Evolutionary conservation across 2,888 invertebrate genomes (phyloP), one percentile per base, ranked within the genome.

Genomic region (Crossocerus cetratus): DNA sequence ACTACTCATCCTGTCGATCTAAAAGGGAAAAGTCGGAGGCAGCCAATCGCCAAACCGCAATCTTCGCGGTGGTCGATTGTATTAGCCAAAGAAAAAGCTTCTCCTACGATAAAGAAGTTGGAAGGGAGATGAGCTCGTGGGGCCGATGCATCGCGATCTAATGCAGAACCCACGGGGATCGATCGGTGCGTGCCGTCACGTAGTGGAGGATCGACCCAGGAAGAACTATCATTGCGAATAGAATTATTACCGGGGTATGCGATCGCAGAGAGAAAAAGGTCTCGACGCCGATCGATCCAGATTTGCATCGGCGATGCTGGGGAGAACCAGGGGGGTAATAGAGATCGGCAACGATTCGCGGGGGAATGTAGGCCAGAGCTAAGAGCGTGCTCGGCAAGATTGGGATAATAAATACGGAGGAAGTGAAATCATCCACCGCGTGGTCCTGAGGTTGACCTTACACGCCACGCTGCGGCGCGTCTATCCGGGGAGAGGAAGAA

Each of bases 341-440:
- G 79, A 62, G 59, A 69, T 71, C 65, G 69, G 68, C 57, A 23
- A 72, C 66, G 77, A 81, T 80, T 79, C 77, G 68, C 61, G 45
- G 64, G 59, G 54, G 72, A 77, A 81, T 80, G 78, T 80, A 81
- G 81, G 80, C 78, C 78, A 75, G 66, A 42, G 32, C 32, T 32
- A 32, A 32, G 65, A 55, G 11, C 16, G 53, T 69, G 55, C 59
- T 55, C 59, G 54, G 58, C 69, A 58, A 74, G 83, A 83, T 83
- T 83, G 82, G 77, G 80, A 75, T 82, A 83, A 83, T 83, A 83
- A 83, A 83, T 82, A 82, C 71, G 74, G 72, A 67, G 64, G 78
- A 77, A 79, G 82, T 81, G 83, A 82, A 83, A 83, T 83, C 80
- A 78, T 82, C 80, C 82, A 81, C 83, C 74, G 16, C 49, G 61